A percentile compares a stretch with the other conserved stretches of the same genome.
Conservation (phyloP, 2,888 invertebrate genomes). For the Caradrina clavipalpis region DNA sequence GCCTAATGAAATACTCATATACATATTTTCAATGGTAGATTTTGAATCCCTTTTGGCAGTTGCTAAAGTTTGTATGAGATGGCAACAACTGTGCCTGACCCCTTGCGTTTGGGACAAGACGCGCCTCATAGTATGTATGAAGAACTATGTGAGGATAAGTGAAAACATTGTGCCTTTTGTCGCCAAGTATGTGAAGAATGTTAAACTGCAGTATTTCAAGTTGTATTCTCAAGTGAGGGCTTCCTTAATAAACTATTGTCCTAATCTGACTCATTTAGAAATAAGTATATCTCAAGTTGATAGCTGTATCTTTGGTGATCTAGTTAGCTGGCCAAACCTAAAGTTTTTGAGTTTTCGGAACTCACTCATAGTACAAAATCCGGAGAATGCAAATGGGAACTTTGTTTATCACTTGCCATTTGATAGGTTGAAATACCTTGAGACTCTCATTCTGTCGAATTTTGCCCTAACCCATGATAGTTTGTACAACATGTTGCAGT, state of each 20-base stretch:
- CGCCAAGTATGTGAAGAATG: constrained; percentile 88
- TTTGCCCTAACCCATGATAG: constrained; percentile 88
- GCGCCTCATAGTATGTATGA: constrained; percentile 89
- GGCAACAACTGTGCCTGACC: constrained; percentile 88
- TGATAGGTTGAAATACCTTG: constrained; percentile 85
- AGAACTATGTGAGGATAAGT: constrained; percentile 88
- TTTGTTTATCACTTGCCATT: constrained; percentile 89
- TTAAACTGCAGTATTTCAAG: constrained; percentile 90
- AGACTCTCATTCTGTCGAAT: constrained; percentile 87
- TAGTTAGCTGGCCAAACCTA: constrained; percentile 87
- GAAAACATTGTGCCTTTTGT: constrained; percentile 90
- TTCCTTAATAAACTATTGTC: constrained; percentile 88
- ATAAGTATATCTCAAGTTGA: constrained; percentile 90
- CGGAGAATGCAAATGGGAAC: constrained; percentile 86
- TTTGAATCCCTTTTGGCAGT: constrained; percentile 88
- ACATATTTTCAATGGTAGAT: constrained; percentile 90
- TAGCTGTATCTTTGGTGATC: constrained; percentile 89
- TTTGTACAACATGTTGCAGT: constrained; percentile 87
- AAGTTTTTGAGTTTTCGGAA: constrained; percentile 89
- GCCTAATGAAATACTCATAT: constrained; percentile 89
- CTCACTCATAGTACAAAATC: constrained; percentile 87
- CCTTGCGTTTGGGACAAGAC: constrained; percentile 90
- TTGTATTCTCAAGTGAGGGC: constrained; percentile 88
- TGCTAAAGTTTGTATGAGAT: constrained; percentile 87
- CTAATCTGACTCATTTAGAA: constrained; percentile 89